Evolutionary conservation across 2,888 invertebrate species (phyloP).

Genomic region (Flabesymbios commensalis): DNA sequence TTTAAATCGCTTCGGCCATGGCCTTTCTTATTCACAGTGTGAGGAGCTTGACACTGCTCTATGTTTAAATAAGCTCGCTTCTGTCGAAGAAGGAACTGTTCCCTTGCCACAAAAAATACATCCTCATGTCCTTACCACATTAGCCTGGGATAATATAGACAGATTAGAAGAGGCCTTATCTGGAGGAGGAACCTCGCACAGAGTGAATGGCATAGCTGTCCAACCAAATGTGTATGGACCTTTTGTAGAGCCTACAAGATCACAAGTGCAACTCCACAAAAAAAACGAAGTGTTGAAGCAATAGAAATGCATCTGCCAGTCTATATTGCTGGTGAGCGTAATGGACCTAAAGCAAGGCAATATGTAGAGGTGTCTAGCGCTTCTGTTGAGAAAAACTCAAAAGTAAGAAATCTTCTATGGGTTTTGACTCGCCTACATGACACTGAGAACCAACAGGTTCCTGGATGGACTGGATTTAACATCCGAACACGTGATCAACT

Average conservation of each 20-base stretch:
- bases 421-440: not conserved
- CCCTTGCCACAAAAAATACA: conserved; percentile 22
- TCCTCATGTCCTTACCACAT: conserved; percentile 18
- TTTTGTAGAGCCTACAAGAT: not conserved
- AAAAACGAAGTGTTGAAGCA: conserved; percentile 1
- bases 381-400: not conserved
- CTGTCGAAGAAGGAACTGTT: not conserved
- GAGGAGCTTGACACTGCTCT: conserved; percentile 14
- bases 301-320: not conserved
- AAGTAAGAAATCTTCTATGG: conserved; percentile 10
- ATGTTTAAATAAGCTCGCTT: conserved; percentile 3
- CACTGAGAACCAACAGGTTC: conserved; percentile 14
- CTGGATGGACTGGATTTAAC: conserved; percentile 30
- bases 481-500: conserved; percentile 10
- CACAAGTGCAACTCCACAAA: not conserved
- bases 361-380: not conserved
- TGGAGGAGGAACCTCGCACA: conserved; percentile 35
- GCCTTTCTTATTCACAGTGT: conserved; percentile 12
- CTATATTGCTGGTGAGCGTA: conserved; percentile 17
- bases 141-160: conserved; percentile 39
- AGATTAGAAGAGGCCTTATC: conserved; percentile 35
- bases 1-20: conserved; percentile 5
- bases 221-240: conserved; percentile 28
- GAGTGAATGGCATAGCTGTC: conserved; percentile 38
- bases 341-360: conserved; percentile 10